A percentile compares a stretch with the other conserved stretches of the same genome.
Conservation (phyloP, 2,888 invertebrate species). For the Machimus rusticus region DNA sequence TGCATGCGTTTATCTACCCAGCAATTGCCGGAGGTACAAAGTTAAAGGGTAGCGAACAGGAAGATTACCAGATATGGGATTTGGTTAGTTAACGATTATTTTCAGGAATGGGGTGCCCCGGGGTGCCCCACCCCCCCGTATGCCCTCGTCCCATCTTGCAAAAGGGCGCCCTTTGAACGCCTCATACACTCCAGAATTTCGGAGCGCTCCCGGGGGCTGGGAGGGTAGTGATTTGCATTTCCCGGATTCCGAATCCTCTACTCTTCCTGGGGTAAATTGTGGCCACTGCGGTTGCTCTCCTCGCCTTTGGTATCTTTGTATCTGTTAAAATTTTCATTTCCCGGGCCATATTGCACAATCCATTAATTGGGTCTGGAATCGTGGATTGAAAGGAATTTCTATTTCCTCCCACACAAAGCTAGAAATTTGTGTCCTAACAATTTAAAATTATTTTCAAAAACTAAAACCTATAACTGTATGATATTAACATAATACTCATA, state of each 20-base stretch:
- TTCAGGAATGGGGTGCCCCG: not conserved
- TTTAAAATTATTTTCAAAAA: no score
- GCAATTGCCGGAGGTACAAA: not conserved
- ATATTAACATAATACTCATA: no score
- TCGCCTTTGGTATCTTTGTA: not conserved
- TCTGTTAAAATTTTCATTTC: not conserved
- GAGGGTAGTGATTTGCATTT: conserved; percentile 1
- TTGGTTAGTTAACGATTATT: conserved; percentile 26
- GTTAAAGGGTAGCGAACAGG: conserved; percentile 1
- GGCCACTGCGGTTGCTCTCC: not conserved
- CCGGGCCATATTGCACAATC: conserved; percentile 10
- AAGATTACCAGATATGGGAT: conserved; percentile 13
- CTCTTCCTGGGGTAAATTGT: not conserved
- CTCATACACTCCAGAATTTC: not conserved
- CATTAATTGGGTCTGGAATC: conserved; percentile 17
- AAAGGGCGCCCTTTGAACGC: not conserved
- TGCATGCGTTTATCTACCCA: not conserved
- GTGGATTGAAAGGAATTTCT: not conserved
- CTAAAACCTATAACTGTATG: no score
- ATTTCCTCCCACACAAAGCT: no score
- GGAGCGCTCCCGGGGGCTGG: not conserved
- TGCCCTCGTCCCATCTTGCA: no score
- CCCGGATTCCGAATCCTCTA: not conserved
- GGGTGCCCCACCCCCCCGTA: not conserved
- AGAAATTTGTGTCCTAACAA: no score